Percentiles rank a stretch among this genome's conserved stretches.
phyloP scores from a whole-genome alignment of 2,888 invertebrate genomes.

The Eristalinus aeneus region DNA sequence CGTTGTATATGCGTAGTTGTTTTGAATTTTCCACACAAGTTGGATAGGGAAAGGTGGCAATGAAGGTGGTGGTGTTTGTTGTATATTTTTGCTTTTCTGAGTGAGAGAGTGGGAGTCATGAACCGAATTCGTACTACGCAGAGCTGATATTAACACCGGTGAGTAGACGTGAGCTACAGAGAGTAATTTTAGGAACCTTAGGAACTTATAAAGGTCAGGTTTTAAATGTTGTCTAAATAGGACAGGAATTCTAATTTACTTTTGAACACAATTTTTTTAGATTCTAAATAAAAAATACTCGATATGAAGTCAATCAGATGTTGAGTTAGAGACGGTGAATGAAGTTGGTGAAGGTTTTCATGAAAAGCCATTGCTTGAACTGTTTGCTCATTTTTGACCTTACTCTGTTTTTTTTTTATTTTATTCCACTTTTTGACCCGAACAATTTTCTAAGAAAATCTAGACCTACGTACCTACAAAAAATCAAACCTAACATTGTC shows the following conservation, averaged over 20 bases:
- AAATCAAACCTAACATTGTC: too few relatives aligned
- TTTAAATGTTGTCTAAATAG: not conserved
- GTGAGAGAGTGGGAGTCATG: not conserved
- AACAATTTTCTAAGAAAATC: too few relatives aligned
- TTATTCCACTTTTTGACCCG: too few relatives aligned
- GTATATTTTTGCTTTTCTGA: not conserved
- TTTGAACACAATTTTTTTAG: too few relatives aligned
- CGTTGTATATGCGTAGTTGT: constrained; percentile 31
- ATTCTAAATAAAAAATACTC: too few relatives aligned
- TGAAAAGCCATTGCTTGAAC: too few relatives aligned
- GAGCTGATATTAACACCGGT: not conserved
- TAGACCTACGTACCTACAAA: too few relatives aligned
- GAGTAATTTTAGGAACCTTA: not conserved
- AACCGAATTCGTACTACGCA: constrained; percentile 40
- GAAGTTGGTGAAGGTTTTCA: too few relatives aligned
- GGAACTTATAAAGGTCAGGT: not conserved
- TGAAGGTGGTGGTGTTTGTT: not conserved
- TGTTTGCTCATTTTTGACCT: too few relatives aligned
- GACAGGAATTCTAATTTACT: not conserved
- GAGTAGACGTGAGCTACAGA: constrained; percentile 27
- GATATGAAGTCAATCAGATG: too few relatives aligned
- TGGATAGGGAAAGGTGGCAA: not conserved
- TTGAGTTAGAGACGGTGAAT: too few relatives aligned
- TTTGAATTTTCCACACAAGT: constrained; percentile 2
- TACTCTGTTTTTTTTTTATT: too few relatives aligned